Conservation (phyloP, 2,113 vertebrate genomes). For the Rhizomys pruinosus region DNA sequence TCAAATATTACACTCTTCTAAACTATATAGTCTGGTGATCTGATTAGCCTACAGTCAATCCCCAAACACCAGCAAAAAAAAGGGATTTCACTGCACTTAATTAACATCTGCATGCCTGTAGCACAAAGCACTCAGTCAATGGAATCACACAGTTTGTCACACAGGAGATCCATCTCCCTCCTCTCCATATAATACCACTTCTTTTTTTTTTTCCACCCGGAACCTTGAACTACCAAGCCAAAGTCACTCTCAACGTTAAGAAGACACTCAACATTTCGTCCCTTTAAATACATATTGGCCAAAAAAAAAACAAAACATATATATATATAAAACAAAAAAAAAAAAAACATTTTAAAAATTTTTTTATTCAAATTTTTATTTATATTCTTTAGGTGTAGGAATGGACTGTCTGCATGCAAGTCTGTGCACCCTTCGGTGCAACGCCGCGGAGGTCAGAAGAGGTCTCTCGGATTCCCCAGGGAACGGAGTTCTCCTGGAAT, state of each 20-base stretch:
- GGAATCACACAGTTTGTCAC: not conserved
- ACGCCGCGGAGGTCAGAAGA: too few relatives aligned
- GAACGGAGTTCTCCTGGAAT: too few relatives aligned
- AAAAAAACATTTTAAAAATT: too few relatives aligned
- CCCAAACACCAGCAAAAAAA: constrained; percentile 28
- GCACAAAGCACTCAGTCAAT: constrained; percentile 16
- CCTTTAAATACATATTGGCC: not conserved
- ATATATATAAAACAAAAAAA: too few relatives aligned
- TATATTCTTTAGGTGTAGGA: too few relatives aligned
- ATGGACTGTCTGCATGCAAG: too few relatives aligned
- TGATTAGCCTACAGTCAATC: constrained; percentile 3
- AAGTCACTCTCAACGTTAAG: constrained; percentile 46
- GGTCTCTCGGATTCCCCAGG: too few relatives aligned
- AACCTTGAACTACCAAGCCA: not conserved
- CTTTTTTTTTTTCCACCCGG: not conserved
- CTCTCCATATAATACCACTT: not conserved
- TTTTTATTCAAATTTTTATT: too few relatives aligned
- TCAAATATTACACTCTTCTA: constrained; percentile 39
- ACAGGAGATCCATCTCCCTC: not conserved
- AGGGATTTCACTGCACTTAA: constrained; percentile 24
- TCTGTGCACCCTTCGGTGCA: too few relatives aligned
- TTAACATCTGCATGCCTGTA: not conserved
- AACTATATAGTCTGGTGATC: not conserved
- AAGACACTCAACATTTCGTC: constrained; percentile 21
- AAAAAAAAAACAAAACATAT: too few relatives aligned